Evolutionary conservation across 1,140 invertebrate genomes (phyloP), one percentile per base, ranked within the genome.

Genomic region (Steinernema khuongi): DNA sequence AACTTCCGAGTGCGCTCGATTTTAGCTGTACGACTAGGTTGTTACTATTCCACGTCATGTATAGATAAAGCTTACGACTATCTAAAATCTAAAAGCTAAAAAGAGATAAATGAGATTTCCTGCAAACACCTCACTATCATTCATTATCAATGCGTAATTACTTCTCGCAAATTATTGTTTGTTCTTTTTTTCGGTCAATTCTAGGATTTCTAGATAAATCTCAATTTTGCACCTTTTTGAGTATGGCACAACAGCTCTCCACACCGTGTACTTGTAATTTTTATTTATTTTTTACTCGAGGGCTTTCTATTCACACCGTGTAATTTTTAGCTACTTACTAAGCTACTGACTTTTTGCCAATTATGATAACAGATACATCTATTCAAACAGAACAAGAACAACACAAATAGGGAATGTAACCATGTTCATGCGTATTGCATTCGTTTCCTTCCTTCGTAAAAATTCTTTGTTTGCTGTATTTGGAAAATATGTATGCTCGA

Each of bases 151-250:
- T n/a, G n/a, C n/a, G n/a, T n/a, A n/a, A n/a, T n/a, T n/a, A n/a
- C n/a, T n/a, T n/a, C n/a, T n/a, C n/a, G n/a, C n/a, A n/a, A n/a
- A 71, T 29, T 31, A 30, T 36, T 73, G 32, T 75, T 73, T 30
- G 67, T 11, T 30, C 14, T 50, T 32, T 73, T 36, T 50, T 71
- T 22, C 0, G 41, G 68, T 7, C 31, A 18, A 7, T 14, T 0
- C 19, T 14, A 26, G 67, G 26, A 71, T 0, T 71, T 14, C n/a
- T 44, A 7, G 17, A n/a, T 44, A 11, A 31, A 31, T 33, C 11
- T 22, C 11, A 11, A 67, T 14, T 11, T 67, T 14, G 14, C 11
- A 22, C 66, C 11, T 67, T 11, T 67, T 67, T 67, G 17, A 17
- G 0, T 68, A 18, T 68, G 18, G 18, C 17, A 68, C 17, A 18